Evolutionary conservation across 2,113 vertebrate genomes (phyloP).

Genomic region (Zapus hudsonius): DNA sequence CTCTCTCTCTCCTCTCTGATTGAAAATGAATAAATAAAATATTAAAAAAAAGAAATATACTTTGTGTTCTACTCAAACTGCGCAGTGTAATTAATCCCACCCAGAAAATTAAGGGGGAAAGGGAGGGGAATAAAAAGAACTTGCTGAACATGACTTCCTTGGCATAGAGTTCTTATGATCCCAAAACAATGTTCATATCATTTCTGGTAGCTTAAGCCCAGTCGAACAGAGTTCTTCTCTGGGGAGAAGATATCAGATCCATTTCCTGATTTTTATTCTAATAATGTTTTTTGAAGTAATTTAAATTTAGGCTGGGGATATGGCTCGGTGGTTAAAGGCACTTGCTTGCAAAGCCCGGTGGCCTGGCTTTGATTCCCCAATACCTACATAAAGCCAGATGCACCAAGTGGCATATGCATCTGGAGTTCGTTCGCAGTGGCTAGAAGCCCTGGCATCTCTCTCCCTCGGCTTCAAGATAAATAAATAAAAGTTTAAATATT

Average conservation of each 20-base stretch:
- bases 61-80: slow-evolving; percentile 69
- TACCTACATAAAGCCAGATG: too few species aligned
- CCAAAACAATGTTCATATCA: not conserved
- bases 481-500: not conserved
- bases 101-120: not conserved
- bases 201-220: slow-evolving; percentile 15
- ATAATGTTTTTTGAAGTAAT: not conserved
- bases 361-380: too few species aligned
- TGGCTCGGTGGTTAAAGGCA: too few species aligned
- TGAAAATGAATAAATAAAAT: too few species aligned
- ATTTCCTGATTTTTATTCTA: slow-evolving; percentile 24
- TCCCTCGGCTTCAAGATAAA: too few species aligned
- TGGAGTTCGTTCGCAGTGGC: too few species aligned
- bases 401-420: too few species aligned
- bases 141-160: not conserved
- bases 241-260: not conserved
- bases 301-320: too few species aligned
- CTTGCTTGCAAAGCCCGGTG: too few species aligned
- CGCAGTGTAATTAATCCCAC: slow-evolving; percentile 39
- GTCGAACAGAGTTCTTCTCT: not conserved
- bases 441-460: too few species aligned
- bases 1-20: too few species aligned
- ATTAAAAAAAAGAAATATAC: slow-evolving; percentile 60
- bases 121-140: not conserved
- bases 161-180: not conserved